These are phyloP conservation scores for Adineta ricciae DNA, from an alignment of 2,888 invertebrate genomes.

Conservation along the genomic window DNA sequence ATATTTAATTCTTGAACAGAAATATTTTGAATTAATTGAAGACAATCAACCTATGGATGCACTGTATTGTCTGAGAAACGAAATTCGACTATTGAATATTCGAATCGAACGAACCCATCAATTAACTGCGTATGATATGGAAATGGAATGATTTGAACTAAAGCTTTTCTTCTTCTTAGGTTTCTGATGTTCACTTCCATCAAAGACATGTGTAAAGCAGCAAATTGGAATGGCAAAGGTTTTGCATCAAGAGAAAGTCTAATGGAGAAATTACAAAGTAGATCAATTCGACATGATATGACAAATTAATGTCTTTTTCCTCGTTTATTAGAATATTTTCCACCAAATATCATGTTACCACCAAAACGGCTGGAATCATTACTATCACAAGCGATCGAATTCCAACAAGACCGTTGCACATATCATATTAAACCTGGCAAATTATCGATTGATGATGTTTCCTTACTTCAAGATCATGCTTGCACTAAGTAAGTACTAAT, in stretches of 20 bases:
- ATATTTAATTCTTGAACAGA: conserved; percentile 87
- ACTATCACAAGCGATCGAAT: conserved; percentile 65
- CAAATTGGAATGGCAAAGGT: conserved; percentile 64
- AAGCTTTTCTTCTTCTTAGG: conserved; percentile 39
- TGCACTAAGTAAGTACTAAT: conserved; percentile 58
- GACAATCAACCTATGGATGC: conserved; percentile 83
- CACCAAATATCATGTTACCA: conserved; percentile 89
- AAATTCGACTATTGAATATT: conserved; percentile 84
- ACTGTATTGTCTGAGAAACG: conserved; percentile 81
- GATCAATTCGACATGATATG: neutral
- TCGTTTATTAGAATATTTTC: conserved; percentile 60
- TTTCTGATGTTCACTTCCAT: conserved; percentile 78
- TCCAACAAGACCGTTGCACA: conserved; percentile 77
- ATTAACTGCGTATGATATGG: conserved; percentile 53
- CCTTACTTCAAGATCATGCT: conserved; percentile 74
- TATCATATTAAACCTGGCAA: conserved; percentile 61
- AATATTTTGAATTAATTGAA: conserved; percentile 87
- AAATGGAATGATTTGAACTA: neutral
- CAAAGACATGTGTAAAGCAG: conserved; percentile 57
- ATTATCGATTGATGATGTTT: conserved; percentile 40
- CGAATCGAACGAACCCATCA: conserved; percentile 89
- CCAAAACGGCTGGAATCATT: conserved; percentile 59
- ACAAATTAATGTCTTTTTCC: neutral
- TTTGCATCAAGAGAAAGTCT: conserved; percentile 62
- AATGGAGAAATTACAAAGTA: conserved; percentile 56